phyloP scores from a whole-genome alignment of 2,113 vertebrate genomes.

The Notiomystis cincta region DNA sequence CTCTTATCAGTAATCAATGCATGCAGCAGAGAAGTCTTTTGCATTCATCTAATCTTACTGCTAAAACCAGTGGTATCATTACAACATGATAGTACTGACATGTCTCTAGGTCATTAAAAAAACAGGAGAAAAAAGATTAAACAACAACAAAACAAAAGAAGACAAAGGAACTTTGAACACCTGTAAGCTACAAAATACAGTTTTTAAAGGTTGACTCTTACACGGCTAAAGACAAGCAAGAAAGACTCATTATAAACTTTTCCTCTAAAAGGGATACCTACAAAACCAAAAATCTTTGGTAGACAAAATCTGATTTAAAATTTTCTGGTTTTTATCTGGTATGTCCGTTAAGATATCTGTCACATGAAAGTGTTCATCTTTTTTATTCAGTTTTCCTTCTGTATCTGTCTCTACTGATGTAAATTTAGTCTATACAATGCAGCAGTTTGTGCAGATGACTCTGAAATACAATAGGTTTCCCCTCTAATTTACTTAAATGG shows the following conservation, averaged over 20 bases:
- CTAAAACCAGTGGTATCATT: neutral
- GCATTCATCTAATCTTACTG: neutral
- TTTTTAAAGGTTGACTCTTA: neutral
- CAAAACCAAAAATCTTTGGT: neutral
- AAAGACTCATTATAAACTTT: neutral
- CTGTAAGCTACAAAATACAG: neutral
- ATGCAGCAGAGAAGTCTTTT: neutral
- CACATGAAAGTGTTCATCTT: neutral
- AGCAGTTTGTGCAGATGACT: neutral
- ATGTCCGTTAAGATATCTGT: neutral
- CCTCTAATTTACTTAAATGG: conserved; percentile 51
- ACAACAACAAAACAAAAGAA: neutral
- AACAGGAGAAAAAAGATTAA: neutral
- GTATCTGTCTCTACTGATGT: neutral
- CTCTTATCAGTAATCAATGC: neutral
- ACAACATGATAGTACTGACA: neutral
- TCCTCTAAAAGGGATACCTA: neutral
- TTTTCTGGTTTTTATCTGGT: neutral
- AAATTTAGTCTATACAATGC: neutral
- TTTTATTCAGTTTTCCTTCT: neutral
- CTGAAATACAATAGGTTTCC: neutral
- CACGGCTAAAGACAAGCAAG: neutral
- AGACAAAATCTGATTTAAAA: neutral
- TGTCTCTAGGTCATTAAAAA: neutral
- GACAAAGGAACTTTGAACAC: neutral